Percentiles rank a stretch among this genome's conserved stretches.
Conservation (phyloP, 2,797 vertebrate species). For the Microhierax caerulescens region DNA sequence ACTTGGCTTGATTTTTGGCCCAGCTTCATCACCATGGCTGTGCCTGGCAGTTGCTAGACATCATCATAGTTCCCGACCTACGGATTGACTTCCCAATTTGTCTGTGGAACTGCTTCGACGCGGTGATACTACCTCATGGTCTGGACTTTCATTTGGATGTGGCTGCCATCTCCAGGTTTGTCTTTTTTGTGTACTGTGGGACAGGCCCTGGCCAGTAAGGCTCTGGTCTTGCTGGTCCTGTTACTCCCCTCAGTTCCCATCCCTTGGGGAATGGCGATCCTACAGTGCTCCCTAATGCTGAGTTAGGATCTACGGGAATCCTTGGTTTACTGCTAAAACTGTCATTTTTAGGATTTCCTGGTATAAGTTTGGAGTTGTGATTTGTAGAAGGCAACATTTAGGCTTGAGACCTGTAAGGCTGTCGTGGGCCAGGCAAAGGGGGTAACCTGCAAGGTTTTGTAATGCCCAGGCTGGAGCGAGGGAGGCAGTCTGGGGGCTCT, state of each 20-base stretch:
- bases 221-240: neutral
- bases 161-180: neutral
- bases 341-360: neutral
- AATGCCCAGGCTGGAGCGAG: neutral
- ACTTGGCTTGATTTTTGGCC: neutral
- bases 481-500: neutral
- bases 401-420: neutral
- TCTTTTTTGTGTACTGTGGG: neutral
- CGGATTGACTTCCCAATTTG: neutral
- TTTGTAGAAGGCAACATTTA: neutral
- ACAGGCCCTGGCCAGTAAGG: neutral
- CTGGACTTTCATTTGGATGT: neutral
- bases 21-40: neutral
- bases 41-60: neutral
- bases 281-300: neutral
- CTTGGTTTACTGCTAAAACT: neutral
- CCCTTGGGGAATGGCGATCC: neutral
- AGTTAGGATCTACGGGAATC: neutral
- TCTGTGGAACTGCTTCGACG: neutral
- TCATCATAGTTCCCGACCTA: neutral
- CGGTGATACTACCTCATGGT: rapidly evolving
- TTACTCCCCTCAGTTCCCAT: neutral
- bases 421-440: neutral
- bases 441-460: neutral
- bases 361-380: neutral